These are phyloP conservation scores for Asarcornis scutulata DNA, from an alignment of 2,113 vertebrate genomes.

Conservation along the genomic window DNA sequence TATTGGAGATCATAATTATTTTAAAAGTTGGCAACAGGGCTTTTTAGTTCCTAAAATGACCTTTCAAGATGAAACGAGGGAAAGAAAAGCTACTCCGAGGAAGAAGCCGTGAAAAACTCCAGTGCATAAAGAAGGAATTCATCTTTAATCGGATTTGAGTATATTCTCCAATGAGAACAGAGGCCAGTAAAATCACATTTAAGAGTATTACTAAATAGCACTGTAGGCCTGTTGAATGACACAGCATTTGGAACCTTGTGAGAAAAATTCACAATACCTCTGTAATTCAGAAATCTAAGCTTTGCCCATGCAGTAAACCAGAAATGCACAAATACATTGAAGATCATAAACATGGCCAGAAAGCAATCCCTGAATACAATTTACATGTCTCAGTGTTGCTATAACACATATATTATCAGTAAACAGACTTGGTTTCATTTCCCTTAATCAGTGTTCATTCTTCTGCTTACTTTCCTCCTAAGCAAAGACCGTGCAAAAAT, in stretches of 20 bases:
- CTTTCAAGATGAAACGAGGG: slow-evolving; percentile 63
- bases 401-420: not conserved
- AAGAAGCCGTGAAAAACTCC: slow-evolving; percentile 21
- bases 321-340: slow-evolving; percentile 1
- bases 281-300: not conserved
- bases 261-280: not conserved
- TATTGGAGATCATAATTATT: slow-evolving; percentile 76
- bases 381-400: not conserved
- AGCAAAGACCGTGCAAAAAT: slow-evolving; percentile 1
- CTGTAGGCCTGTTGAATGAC: not conserved
- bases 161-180: not conserved
- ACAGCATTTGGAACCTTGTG: not conserved
- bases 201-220: not conserved
- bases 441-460: slow-evolving; percentile 21
- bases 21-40: slow-evolving; percentile 68
- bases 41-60: slow-evolving; percentile 66
- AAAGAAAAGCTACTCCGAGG: slow-evolving; percentile 29
- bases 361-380: not conserved
- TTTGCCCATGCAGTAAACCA: not conserved
- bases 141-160: slow-evolving; percentile 34
- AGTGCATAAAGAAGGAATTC: slow-evolving; percentile 12
- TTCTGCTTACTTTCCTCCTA: slow-evolving; percentile 4
- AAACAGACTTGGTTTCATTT: slow-evolving; percentile 45
- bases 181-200: not conserved
- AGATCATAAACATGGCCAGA: slow-evolving; percentile 5